Base-by-base conservation (phyloP, 2,888 invertebrate species). In the Protonemura montana region DNA sequence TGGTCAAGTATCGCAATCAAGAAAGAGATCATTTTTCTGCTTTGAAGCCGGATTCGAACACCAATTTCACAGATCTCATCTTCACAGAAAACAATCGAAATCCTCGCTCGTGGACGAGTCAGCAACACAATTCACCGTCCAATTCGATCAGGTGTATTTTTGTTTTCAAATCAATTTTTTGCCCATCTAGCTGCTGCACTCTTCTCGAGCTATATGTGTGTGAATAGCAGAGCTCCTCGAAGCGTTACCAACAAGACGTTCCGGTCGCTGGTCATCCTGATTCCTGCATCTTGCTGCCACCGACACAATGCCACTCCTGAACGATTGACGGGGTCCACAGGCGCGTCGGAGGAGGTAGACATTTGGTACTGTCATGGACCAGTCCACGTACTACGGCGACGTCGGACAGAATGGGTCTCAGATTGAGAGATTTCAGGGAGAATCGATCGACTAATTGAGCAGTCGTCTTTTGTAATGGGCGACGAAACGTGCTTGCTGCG, bases 381-480 rank as follows among this genome's bases (percentile, higher is more conserved):
- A 6, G 35, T 3, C 35, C 35, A 35, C 35, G 35, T 35, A n/a
- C 35, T 35, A 3, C 5, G 35, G 35, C 10, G 35, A 35, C 3
- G 5, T 35, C 10, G 35, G 21, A 59, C 16, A 13, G 59, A 59
- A 59, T 21, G 59, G 21, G 13, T 21, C n/a, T n/a, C 59, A 2
- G 21, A 59, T 59, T 59, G 59, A 59, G 59, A 59, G 59, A 59
- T 59, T 59, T 59, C 59, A 7, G 59, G 1, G 59, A 3, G 59
- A 21, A 59, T 59, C 59, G 59, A 59, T 59, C 59, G 21, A 21
- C 59, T 59, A 59, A 59, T 59, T 59, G 59, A 59, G 59, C 59
- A 59, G 59, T 59, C 59, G 59, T 59, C 59, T 59, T n/a, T 59
- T 59, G 21, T 59, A 59, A 59, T 59, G 59, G 59, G 59, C 59